Conservation (phyloP, 2,113 vertebrate genomes). For the Cercocebus atys region DNA sequence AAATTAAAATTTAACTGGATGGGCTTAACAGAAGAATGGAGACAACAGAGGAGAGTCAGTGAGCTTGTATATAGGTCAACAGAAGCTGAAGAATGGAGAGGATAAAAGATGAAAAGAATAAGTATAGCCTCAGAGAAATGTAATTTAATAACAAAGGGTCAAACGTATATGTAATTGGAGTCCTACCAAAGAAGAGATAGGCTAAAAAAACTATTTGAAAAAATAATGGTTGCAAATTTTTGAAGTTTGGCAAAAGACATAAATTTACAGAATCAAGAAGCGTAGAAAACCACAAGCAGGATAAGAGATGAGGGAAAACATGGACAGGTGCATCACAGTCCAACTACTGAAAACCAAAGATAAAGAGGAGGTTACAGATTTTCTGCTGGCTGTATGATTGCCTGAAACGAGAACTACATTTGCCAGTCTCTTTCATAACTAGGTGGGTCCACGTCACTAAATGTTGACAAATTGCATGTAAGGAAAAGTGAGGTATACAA, state of each 20-base stretch:
- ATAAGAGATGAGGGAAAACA: background rate
- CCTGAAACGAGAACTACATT: background rate
- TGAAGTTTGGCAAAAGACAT: background rate
- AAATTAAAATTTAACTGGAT: background rate
- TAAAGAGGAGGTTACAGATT: background rate
- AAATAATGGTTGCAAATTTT: background rate
- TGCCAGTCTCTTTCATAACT: background rate
- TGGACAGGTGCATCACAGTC: background rate
- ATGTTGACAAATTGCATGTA: background rate
- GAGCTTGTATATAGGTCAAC: background rate
- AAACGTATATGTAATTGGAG: background rate
- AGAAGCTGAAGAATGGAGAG: background rate
- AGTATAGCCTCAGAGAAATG: background rate
- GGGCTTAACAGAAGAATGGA: background rate
- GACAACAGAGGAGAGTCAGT: background rate
- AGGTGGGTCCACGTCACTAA: background rate
- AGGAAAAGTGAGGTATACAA: background rate
- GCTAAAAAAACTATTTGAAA: background rate
- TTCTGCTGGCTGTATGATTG: background rate
- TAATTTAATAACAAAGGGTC: background rate
- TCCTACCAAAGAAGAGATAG: background rate
- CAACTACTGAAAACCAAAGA: background rate
- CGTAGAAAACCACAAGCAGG: background rate
- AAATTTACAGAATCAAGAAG: background rate
- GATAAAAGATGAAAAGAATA: constrained; percentile 7